Base-by-base conservation (phyloP, 2,888 invertebrate genomes). In the Drosophila nr. fundita region DNA sequence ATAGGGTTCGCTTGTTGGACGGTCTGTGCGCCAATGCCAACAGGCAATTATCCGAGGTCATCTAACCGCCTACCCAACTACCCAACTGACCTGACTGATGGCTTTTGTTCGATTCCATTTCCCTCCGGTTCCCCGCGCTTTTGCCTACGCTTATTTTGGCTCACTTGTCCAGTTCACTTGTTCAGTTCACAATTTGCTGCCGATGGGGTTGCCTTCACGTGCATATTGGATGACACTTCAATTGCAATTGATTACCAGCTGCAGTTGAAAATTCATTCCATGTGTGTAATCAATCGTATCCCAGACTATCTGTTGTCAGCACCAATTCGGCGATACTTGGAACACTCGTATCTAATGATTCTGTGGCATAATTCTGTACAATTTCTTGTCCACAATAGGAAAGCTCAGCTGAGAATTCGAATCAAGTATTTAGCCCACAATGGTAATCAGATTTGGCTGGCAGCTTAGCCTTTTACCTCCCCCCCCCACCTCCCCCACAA, bases 1-100 rank as follows among this genome's bases (percentile, higher is more conserved):
- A 24, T 15, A 24, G 24, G 15, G 15, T 8, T 15, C 15, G 45
- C 24, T 13, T 1, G n/a, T 21, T 24, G 21, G 11, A 8, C 15
- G 45, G 38, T 29, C 21, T 21, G 15, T 0, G 4, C 69, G 75
- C 69, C 55, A 74, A 40, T 59, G 64, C 55, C 74, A 75, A 57
- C 59, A 55, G 69, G 62, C 62, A 45, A 49, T 54, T 48, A 55
- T 59, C 45, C 68, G 42, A 58, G 68, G 67, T 67, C 54, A 45
- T 24, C 24, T 36, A 53, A 10, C 24, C 40, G 5, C n/a, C 15
- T 36, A 38, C 38, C n/a, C n/a, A 40, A 15, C 48, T 21, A 27
- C 2, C 36, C 18, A 21, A 11, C 30, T 42, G 30, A 34, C 27
- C 29, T 32, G 32, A 11, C 32, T 11, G 32, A 32, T 32, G 32